phyloP scores from a whole-genome alignment of 2,888 invertebrate genomes.

The Parnassius glacialis region DNA sequence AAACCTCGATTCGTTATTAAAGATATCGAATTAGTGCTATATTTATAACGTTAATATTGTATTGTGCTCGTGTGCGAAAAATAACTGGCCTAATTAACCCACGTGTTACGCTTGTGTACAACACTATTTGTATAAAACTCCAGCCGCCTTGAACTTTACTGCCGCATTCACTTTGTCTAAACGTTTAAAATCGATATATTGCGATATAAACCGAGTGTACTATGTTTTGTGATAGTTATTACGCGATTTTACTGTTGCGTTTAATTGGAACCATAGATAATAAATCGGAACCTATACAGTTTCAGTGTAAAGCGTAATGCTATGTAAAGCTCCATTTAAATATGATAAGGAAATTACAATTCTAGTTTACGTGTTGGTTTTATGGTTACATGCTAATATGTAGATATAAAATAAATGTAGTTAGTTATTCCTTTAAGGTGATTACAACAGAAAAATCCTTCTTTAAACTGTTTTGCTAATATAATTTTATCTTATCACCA shows the following conservation, averaged over 20 bases:
- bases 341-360: no score
- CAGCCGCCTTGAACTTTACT: conserved; percentile 45
- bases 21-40: conserved; percentile 5
- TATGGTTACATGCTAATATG: no score
- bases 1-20: not conserved
- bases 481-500: no score
- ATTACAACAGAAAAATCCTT: no score
- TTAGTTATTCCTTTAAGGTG: no score
- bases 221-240: not conserved
- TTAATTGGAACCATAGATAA: no score
- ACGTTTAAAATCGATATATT: conserved; percentile 17
- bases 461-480: no score
- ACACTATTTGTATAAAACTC: conserved; percentile 30
- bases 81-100: conserved; percentile 31
- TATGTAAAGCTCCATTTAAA: no score
- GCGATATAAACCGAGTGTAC: conserved; percentile 7
- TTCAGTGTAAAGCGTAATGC: no score
- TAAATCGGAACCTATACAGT: no score
- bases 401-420: no score
- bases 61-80: conserved; percentile 24
- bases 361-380: no score
- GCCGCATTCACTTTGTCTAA: conserved; percentile 38
- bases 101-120: conserved; percentile 8
- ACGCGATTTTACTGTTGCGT: not conserved
- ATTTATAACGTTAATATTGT: not conserved